Base-by-base conservation (phyloP, 1,140 invertebrate species). In the Sweltsa coloradensis region DNA sequence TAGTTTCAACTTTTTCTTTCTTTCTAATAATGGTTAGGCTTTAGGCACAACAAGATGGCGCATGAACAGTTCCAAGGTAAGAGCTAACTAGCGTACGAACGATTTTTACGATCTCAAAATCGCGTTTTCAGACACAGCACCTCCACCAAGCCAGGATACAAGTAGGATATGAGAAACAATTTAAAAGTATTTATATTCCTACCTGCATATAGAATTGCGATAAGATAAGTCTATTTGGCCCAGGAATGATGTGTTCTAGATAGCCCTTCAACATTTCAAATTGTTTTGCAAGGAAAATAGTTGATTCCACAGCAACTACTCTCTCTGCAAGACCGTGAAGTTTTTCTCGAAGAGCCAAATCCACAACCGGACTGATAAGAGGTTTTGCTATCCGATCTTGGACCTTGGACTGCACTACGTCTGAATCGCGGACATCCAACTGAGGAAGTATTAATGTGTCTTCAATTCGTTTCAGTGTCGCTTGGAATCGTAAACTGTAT, bases 301-400 rank as follows among this genome's bases (percentile, higher is more conserved):
- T 71, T 54, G 91, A 96, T 68, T 97, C 93, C 0, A 92, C 82
- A 0, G 85, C 93, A 4, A 95, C 84, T 23, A 94, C 79, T 53
- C 93, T 73, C 60, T 93, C 89, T 1, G 79, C 69, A 9, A 97
- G 62, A 3, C 89, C 89, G 61, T 83, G 84, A 4, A 96, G 60
- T 50, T 73, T 80, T 34, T 86, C 81, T 4, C 79, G 69, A 51
- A 79, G 75, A 7, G 65, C 67, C 37, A 92, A 67, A 59, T 90
- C 74, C 21, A 91, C 79, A 47, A 77, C 74, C 4, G 79, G 68
- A 1, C 85, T 86, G 13, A 85, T 60, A 39, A 68, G 66, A 2
- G 87, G 79, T 57, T 16, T 37, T 19, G 5, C n/a, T n/a, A n/a
- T 37, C 34, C n/a, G 21, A 37, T 5, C 14, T 19, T 37, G 34